A percentile compares a stretch with the other conserved stretches of the same genome.
These are phyloP conservation scores for Tupaia tana DNA, from an alignment of 2,113 vertebrate genomes.

Conservation along the genomic window DNA sequence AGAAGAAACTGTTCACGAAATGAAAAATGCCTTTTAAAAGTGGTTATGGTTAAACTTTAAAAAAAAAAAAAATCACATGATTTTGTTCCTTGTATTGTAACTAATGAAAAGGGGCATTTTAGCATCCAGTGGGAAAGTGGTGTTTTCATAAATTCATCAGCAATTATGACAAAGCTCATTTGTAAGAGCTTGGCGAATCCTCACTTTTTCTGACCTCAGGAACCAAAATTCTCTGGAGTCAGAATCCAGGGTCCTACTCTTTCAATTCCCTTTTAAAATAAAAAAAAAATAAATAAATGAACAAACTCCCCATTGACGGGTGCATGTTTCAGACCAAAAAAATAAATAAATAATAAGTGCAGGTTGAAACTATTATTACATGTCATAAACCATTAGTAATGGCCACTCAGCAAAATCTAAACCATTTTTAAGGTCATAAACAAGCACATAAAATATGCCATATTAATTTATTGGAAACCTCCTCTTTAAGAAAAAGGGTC, in stretches of 20 bases:
- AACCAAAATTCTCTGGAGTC: conserved; percentile 41
- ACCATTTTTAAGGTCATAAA: conserved; percentile 52
- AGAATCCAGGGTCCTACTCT: conserved; percentile 22
- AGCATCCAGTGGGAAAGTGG: conserved; percentile 13
- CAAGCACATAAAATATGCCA: not conserved
- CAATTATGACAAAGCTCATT: conserved; percentile 62
- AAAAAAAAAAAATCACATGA: conserved; percentile 61
- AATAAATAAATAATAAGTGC: not conserved
- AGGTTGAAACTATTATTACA: conserved; percentile 38
- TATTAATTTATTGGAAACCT: conserved; percentile 28
- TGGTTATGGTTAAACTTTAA: conserved; percentile 20
- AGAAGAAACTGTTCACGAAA: conserved; percentile 31
- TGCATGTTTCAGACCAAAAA: not conserved
- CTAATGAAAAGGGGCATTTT: conserved; percentile 73
- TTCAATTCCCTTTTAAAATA: conserved; percentile 29
- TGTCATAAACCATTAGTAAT: conserved; percentile 55
- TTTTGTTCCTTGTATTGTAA: conserved; percentile 12
- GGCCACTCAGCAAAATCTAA: conserved; percentile 47
- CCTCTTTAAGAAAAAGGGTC: conserved; percentile 24
- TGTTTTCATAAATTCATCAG: conserved; percentile 61
- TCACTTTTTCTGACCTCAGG: conserved; percentile 50
- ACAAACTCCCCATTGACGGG: conserved; percentile 33
- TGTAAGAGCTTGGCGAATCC: conserved; percentile 35
- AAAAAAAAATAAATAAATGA: not conserved
- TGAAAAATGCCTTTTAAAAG: conserved; percentile 59